A percentile compares a stretch with the other conserved stretches of the same genome.
phyloP scores from a whole-genome alignment of 2,888 invertebrate genomes.

The Calliphora vomitoria region DNA sequence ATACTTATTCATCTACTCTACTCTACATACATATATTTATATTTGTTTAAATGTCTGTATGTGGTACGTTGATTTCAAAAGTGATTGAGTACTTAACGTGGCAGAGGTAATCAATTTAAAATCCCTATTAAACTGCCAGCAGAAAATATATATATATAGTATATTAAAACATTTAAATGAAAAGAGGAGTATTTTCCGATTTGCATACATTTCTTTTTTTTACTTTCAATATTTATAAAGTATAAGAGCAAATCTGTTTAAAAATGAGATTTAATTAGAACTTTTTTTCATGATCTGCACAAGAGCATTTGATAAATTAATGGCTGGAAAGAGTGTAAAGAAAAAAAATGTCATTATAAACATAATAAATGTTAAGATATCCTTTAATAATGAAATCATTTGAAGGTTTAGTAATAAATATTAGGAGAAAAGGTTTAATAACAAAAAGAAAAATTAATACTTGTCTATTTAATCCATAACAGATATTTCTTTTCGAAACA shows the following conservation, averaged over 20 bases:
- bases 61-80: conserved; percentile 63
- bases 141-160: not conserved
- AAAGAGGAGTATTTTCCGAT: conserved; percentile 61
- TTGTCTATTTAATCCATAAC: no score
- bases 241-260: conserved; percentile 61
- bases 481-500: no score
- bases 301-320: conserved; percentile 54
- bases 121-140: conserved; percentile 70
- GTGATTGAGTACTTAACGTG: conserved; percentile 75
- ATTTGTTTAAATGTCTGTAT: conserved; percentile 29
- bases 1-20: conserved; percentile 36
- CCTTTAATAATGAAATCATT: not conserved
- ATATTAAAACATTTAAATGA: conserved; percentile 21
- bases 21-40: conserved; percentile 19
- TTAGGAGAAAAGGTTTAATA: no score
- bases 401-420: not conserved
- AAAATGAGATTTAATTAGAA: conserved; percentile 73
- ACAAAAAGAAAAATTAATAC: no score
- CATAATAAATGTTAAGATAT: not conserved
- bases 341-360: conserved; percentile 11
- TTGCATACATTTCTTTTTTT: conserved; percentile 47
- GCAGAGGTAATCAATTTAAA: conserved; percentile 75
- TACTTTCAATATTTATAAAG: conserved; percentile 13
- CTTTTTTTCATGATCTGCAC: conserved; percentile 33
- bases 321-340: conserved; percentile 13